Evolutionary conservation across 2,888 invertebrate species (phyloP), one percentile per base, ranked within the genome.

Genomic region (Yponomeuta cagnagella): DNA sequence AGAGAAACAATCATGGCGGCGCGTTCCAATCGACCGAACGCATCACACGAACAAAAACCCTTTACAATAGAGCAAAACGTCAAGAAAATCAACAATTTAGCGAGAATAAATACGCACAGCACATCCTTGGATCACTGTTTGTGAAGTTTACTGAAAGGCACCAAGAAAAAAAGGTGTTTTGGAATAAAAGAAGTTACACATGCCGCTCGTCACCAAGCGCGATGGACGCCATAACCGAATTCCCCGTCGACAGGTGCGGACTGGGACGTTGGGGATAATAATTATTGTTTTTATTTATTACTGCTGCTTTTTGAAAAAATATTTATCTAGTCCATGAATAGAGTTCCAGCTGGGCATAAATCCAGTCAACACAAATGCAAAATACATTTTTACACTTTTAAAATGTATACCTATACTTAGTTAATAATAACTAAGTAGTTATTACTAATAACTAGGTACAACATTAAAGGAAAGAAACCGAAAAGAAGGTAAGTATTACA

Each of bases 181-280:
- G 77, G 80, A 84, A 80, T 78, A 77, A 79, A 80, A 81, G 52
- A 58, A 84, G 81, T 63, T 84, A 83, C 85, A 85, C 88, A 82
- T 81, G 82, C 78, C 80, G 82, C 82, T 84, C 85, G 79, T 86
- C 84, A 88, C 84, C 81, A 80, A 80, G 80, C 83, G 85, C 87
- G 85, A 87, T 82, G 84, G 85, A 83, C 90, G 90, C 90, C 90
- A 90, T 89, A 87, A 85, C 86, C 86, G 83, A 88, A 87, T 88
- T 86, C 84, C 81, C 52, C 78, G 74, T 75, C 73, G 74, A 76
- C 90, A 90, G 91, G 81, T 86, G 66, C 81, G 88, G 69, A 90
- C 74, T 87, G 63, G 70, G 70, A 70, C 71, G 4, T 2, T 58
- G 12, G 3, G 43, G 37, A 37, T 8, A 43, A 8, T 43, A 43